Evolutionary conservation across 2,113 vertebrate genomes (phyloP).

Genomic region (Charina bottae): DNA sequence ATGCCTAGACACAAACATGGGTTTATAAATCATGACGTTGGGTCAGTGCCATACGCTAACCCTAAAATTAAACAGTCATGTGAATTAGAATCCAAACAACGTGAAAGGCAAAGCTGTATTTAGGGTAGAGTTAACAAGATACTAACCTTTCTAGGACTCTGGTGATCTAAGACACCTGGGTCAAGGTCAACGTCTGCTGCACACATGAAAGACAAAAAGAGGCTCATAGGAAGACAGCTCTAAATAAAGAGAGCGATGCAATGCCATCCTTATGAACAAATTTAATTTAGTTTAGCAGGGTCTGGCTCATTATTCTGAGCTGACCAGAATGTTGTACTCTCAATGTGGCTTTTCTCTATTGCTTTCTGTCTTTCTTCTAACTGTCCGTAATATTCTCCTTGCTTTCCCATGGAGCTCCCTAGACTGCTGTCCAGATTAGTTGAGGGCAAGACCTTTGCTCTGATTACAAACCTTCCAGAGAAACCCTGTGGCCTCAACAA

Average conservation of each 20-base stretch:
- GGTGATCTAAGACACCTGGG: neutral
- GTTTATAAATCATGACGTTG: neutral
- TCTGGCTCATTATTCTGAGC: neutral
- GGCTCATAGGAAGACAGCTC: neutral
- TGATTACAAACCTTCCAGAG: neutral
- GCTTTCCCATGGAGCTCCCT: neutral
- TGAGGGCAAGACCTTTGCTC: constrained; percentile 17
- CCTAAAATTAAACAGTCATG: neutral
- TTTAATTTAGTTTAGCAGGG: neutral
- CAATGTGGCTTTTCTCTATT: neutral
- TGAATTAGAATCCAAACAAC: neutral
- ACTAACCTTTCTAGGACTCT: neutral
- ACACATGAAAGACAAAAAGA: neutral
- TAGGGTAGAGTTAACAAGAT: neutral
- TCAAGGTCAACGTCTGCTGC: neutral
- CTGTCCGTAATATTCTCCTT: neutral
- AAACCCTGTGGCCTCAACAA: neutral
- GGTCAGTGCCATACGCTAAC: neutral
- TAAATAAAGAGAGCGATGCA: neutral
- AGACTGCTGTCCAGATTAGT: constrained; percentile 7
- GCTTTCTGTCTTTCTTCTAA: neutral
- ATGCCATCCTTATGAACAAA: neutral
- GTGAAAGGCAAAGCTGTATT: neutral
- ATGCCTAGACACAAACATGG: neutral
- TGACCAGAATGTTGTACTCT: neutral